These are phyloP conservation scores for Tenthredo livida DNA, from an alignment of 2,888 invertebrate genomes.

Conservation along the genomic window DNA sequence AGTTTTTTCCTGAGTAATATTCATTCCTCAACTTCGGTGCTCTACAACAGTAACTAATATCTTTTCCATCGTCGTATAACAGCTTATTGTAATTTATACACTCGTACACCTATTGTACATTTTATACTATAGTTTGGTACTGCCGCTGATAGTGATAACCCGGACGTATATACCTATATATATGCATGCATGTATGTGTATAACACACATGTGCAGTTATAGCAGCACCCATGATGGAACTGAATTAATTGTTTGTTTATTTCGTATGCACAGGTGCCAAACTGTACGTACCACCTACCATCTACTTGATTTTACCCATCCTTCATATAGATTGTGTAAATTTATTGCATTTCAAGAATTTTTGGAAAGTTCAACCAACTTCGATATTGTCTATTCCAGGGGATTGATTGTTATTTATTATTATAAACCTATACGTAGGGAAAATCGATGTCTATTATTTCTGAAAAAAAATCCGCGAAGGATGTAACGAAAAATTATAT, in stretches of 20 bases:
- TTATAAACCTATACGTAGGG: not conserved
- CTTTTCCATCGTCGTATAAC: not conserved
- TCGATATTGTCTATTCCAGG: not conserved
- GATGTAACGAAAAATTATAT: not conserved
- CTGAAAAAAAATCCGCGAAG: not conserved
- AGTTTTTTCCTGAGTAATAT: not conserved
- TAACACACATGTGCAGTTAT: not conserved
- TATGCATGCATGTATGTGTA: not conserved
- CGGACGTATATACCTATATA: not conserved
- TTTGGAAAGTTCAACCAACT: not conserved
- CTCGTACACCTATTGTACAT: not conserved
- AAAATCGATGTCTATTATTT: not conserved
- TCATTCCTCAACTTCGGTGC: not conserved
- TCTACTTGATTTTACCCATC: not conserved
- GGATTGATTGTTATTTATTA: not conserved
- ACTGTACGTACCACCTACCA: not conserved
- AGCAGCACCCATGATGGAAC: not conserved
- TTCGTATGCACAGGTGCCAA: slow-evolving; percentile 43
- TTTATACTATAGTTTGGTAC: slow-evolving; percentile 36
- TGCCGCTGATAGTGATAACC: slow-evolving; percentile 34
- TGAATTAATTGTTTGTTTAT: slow-evolving; percentile 2
- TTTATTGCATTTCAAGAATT: not conserved
- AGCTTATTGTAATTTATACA: slow-evolving; percentile 35
- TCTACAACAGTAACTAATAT: slow-evolving; percentile 7
- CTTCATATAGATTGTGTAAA: not conserved